Evolutionary conservation across 2,797 vertebrate genomes (phyloP).

Genomic region (Amazona ochrocephala): DNA sequence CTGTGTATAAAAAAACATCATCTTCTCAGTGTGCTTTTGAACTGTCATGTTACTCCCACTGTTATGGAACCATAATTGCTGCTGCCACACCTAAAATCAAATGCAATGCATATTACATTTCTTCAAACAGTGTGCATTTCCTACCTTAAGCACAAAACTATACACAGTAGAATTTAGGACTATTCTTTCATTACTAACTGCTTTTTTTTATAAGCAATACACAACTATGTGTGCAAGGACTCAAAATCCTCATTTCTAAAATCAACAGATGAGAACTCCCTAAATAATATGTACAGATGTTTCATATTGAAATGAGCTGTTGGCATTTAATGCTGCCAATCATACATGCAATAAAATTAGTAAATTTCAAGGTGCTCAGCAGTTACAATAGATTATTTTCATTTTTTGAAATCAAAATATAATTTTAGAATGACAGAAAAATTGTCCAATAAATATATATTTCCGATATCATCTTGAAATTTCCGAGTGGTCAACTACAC

Average conservation of each 20-base stretch:
- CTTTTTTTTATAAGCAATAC: slow-evolving; percentile 45
- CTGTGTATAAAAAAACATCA: slow-evolving; percentile 45
- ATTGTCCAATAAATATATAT: slow-evolving; percentile 28
- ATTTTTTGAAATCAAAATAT: slow-evolving; percentile 12
- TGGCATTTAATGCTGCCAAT: slow-evolving; percentile 74
- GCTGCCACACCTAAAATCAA: slow-evolving; percentile 56
- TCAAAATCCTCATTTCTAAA: slow-evolving; percentile 76
- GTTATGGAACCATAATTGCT: slow-evolving; percentile 46
- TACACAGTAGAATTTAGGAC: slow-evolving; percentile 25
- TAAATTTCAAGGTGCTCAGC: slow-evolving; percentile 67
- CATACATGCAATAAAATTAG: slow-evolving; percentile 59
- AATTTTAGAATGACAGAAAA: slow-evolving; percentile 7
- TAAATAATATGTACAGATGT: slow-evolving; percentile 81
- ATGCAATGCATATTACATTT: not conserved
- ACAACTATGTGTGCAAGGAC: slow-evolving; percentile 69
- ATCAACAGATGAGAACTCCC: slow-evolving; percentile 78
- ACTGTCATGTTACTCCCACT: slow-evolving; percentile 44
- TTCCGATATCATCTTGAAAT: not conserved
- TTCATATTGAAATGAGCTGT: slow-evolving; percentile 78
- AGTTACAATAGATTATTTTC: slow-evolving; percentile 20
- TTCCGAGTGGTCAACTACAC: not conserved
- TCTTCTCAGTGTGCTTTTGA: slow-evolving; percentile 59
- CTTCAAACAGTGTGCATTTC: slow-evolving; percentile 7
- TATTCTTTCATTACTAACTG: slow-evolving; percentile 58
- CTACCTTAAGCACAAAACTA: slow-evolving; percentile 49